Evolutionary conservation across 1,140 invertebrate genomes (phyloP).

Genomic region (Heliconius hermathena): DNA sequence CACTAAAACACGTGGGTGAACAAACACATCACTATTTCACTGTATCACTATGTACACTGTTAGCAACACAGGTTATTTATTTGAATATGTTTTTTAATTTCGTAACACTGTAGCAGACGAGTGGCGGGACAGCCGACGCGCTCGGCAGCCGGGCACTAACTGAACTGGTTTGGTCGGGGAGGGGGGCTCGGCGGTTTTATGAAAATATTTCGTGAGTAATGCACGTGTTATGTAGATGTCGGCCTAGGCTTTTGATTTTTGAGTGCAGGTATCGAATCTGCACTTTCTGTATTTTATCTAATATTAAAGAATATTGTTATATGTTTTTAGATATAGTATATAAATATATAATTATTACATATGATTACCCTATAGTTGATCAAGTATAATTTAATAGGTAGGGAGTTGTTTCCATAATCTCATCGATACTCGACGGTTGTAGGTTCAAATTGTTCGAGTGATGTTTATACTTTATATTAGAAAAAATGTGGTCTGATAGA

Average conservation of each 20-base stretch:
- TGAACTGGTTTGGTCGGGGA: conserved; percentile 75
- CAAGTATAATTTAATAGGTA: too few species aligned
- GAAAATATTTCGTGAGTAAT: conserved; percentile 82
- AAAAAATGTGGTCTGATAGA: too few species aligned
- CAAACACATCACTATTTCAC: conserved; percentile 76
- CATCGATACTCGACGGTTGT: too few species aligned
- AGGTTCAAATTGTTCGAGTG: too few species aligned
- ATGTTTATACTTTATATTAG: too few species aligned
- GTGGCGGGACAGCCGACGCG: conserved; percentile 60
- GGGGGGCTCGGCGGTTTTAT: conserved; percentile 77
- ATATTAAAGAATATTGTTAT: not conserved
- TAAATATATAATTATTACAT: too few species aligned
- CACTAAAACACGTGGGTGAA: conserved; percentile 73
- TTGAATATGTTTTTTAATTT: conserved; percentile 76
- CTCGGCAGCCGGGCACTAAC: conserved; percentile 74
- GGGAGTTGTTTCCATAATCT: too few species aligned
- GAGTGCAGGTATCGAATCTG: conserved; percentile 46
- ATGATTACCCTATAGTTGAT: too few species aligned
- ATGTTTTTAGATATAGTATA: too few species aligned
- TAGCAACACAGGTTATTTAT: conserved; percentile 59
- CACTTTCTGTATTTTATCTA: not conserved
- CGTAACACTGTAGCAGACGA: conserved; percentile 55
- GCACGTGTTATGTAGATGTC: conserved; percentile 79
- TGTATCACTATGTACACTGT: conserved; percentile 68
- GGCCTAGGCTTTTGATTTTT: conserved; percentile 73